Conservation (phyloP, 2,113 vertebrate species). For the Machaerirhynchus nigripectus region DNA sequence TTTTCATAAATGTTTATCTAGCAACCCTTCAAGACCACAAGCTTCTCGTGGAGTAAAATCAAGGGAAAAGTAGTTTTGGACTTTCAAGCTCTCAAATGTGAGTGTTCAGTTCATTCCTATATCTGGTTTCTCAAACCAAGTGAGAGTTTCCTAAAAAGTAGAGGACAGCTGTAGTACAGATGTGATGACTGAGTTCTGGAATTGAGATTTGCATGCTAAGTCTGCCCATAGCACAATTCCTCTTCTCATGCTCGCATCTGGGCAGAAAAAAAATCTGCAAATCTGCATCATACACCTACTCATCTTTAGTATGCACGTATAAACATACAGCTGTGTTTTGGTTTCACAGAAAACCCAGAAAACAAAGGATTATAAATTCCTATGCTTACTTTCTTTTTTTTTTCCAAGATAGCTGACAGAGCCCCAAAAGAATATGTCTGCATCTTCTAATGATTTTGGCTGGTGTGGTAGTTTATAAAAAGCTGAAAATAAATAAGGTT, state of each 20-base stretch:
- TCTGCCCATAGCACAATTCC: not conserved
- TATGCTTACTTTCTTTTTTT: not conserved
- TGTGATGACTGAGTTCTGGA: not conserved
- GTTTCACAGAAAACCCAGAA: not conserved
- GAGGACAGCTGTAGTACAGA: not conserved
- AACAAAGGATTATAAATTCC: not conserved
- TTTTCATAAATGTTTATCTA: not conserved
- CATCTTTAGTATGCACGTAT: not conserved
- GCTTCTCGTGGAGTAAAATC: not conserved
- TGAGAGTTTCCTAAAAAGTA: constrained; percentile 11
- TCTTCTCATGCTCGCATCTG: not conserved
- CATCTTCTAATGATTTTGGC: not conserved
- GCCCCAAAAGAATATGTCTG: not conserved
- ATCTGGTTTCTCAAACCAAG: not conserved
- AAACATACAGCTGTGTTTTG: not conserved
- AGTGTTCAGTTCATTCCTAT: not conserved
- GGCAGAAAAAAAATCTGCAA: not conserved
- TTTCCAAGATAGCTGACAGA: not conserved
- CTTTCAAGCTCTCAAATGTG: not conserved
- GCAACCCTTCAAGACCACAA: not conserved
- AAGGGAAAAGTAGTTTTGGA: not conserved
- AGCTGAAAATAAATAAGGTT: not conserved
- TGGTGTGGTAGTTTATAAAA: not conserved
- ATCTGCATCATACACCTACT: not conserved
- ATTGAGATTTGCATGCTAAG: not conserved